Evolutionary conservation across 2,888 invertebrate genomes (phyloP), one percentile per base, ranked within the genome.

Genomic region (Cantharis nigra): DNA sequence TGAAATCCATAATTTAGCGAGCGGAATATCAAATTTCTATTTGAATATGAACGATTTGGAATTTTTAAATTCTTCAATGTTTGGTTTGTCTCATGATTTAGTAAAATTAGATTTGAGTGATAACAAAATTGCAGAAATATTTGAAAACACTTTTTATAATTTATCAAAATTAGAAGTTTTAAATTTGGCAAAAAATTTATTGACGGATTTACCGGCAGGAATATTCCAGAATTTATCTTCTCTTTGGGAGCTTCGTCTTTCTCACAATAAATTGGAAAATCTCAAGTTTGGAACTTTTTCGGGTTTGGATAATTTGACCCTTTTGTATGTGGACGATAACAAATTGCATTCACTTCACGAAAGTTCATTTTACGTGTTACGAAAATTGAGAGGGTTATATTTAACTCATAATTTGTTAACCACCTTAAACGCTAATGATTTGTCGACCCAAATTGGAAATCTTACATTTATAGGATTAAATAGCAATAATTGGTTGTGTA

Each of bases 221-320:
- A 13, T 13, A 13, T 78, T 78, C 26, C 13, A 62, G 9, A 72
- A 78, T 62, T 63, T 72, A 18, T 20, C 28, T 16, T 18, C 72
- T 26, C 72, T 78, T 28, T 62, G 63, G 23, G 33, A 69, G 26
- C 69, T 78, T 23, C n/a, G 28, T 5, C 69, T 78, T 13, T 78
- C 78, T 5, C n/a, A 63, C 4, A 78, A 78, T 72, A 28, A 14
- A 10, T 30, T 76, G 23, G 26, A 9, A 11, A 33, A 69, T 65
- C 23, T 76, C 2, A 65, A 76, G 65, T 78, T 70, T 72, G 78
- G 78, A 16, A 76, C 76, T 14, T 78, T 78, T 72, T 73, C 76
- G 9, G 78, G 78, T n/a, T 62, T 78, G 10, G 70, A 74, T 33
- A 76, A 71, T 67, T 23, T 78, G 26, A 71, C 62, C 1, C 3